A percentile compares a stretch with the other conserved stretches of the same genome.
phyloP scores from a whole-genome alignment of 2,113 vertebrate genomes.

The Cariama cristata region DNA sequence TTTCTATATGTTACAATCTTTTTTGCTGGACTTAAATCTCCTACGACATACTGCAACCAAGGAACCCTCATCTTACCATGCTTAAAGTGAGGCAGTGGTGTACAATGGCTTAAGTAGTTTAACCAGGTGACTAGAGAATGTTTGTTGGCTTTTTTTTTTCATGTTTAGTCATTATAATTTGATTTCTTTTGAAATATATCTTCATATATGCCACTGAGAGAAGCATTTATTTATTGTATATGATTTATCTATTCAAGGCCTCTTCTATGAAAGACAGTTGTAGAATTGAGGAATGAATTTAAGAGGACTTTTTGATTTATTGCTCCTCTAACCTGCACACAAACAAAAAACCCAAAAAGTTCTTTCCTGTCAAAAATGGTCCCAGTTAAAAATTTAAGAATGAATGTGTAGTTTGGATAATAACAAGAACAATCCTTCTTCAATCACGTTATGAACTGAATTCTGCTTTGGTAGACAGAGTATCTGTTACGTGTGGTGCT shows the following conservation, averaged over 20 bases:
- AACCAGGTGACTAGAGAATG: not conserved
- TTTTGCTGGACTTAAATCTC: not conserved
- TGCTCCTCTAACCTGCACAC: not conserved
- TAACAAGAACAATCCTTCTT: not conserved
- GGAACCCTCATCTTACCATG: not conserved
- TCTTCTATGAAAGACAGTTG: not conserved
- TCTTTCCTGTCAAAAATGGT: not conserved
- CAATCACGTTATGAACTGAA: not conserved
- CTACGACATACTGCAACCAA: not conserved
- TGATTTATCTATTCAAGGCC: not conserved
- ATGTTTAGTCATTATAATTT: not conserved
- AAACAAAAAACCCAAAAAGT: not conserved
- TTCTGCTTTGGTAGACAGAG: not conserved
- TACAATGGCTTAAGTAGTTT: not conserved
- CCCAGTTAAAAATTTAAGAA: not conserved
- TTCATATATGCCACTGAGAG: not conserved
- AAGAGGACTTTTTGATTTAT: not conserved
- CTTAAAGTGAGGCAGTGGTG: accelerated
- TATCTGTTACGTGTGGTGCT: not conserved
- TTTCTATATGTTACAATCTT: no score
- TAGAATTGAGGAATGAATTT: not conserved
- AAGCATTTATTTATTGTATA: not conserved
- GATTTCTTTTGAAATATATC: not conserved
- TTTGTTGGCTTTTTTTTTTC: no score
- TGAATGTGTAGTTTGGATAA: not conserved